These are phyloP conservation scores for Thunnus thynnus DNA, from an alignment of 2,113 vertebrate genomes.

Conservation along the genomic window DNA sequence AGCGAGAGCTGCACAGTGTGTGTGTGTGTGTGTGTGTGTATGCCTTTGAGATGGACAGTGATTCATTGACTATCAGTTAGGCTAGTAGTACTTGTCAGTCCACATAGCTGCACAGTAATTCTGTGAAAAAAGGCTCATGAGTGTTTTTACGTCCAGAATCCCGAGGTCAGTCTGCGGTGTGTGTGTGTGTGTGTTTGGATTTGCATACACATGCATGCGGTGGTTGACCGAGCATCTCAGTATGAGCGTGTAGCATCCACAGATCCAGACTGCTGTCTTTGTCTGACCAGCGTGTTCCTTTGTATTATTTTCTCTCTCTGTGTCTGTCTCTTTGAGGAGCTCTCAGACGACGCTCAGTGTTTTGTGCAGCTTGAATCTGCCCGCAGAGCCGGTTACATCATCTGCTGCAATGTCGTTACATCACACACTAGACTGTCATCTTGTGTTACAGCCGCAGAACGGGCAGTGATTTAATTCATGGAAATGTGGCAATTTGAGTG, in stretches of 20 bases:
- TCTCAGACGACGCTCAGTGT: slow-evolving; percentile 23
- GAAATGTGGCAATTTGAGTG: neutral
- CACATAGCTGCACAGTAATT: neutral
- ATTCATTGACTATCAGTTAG: neutral
- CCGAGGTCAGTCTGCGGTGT: neutral
- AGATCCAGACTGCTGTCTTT: slow-evolving; percentile 15
- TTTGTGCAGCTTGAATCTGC: slow-evolving; percentile 33
- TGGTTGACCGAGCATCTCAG: slow-evolving; percentile 3
- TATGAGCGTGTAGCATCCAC: slow-evolving; percentile 8
- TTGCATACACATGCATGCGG: slow-evolving; percentile 7
- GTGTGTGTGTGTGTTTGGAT: neutral
- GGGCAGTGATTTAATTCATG: neutral
- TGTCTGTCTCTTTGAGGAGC: slow-evolving; percentile 7
- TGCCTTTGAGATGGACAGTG: neutral
- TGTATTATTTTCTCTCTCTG: neutral
- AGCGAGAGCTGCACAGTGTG: too few relatives aligned
- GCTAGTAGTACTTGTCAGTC: neutral
- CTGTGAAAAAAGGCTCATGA: neutral
- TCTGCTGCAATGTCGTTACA: slow-evolving; percentile 66
- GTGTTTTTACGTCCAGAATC: neutral
- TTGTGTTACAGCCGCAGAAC: slow-evolving; percentile 20
- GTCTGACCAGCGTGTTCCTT: slow-evolving; percentile 16
- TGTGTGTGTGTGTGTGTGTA: too few relatives aligned
- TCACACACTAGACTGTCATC: slow-evolving; percentile 49
- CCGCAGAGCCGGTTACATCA: slow-evolving; percentile 71